Conservation (phyloP, 2,797 vertebrate species). For the Eulemur rubriventer region DNA sequence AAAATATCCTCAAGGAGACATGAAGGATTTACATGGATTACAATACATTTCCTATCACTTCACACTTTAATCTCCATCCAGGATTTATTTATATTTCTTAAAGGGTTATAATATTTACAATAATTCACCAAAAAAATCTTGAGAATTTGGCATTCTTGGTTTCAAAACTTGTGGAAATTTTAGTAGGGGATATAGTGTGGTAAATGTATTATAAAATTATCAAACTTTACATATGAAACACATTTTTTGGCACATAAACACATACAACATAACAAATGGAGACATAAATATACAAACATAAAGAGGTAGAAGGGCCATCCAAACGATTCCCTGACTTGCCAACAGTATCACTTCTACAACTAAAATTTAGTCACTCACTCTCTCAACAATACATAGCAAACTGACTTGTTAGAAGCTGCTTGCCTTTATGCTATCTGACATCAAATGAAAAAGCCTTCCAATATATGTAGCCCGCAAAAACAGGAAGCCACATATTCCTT, state of each 20-base stretch:
- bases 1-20: neutral
- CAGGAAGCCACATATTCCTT: neutral
- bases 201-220: conserved; percentile 1
- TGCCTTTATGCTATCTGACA: neutral
- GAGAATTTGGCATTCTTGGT: neutral
- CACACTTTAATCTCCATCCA: neutral
- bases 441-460: neutral
- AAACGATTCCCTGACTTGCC: neutral
- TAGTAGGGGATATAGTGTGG: neutral
- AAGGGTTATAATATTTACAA: neutral
- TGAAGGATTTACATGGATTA: neutral
- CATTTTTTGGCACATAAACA: neutral
- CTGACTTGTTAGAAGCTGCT: neutral
- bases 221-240: neutral
- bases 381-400: neutral
- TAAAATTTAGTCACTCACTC: neutral
- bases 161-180: conserved; percentile 18
- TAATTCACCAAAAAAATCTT: neutral
- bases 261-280: neutral
- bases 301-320: neutral
- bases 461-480: neutral
- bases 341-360: neutral
- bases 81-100: neutral
- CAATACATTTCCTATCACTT: neutral
- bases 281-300: neutral